Evolutionary conservation across 2,797 vertebrate genomes (phyloP).

Genomic region (Tarsius wallacei): DNA sequence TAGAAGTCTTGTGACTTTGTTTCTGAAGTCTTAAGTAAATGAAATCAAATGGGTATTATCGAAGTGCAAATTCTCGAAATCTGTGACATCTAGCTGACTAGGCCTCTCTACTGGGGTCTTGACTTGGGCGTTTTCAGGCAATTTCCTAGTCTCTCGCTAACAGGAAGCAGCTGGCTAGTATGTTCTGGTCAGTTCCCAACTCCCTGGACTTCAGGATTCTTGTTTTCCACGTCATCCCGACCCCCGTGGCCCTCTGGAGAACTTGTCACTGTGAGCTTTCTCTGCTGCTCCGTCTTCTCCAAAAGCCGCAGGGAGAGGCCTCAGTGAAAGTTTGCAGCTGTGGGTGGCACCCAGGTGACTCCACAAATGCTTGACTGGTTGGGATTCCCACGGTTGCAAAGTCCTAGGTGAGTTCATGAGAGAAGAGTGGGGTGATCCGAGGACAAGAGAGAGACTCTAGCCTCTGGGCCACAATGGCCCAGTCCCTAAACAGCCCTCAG

Average conservation of each 20-base stretch:
- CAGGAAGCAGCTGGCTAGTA: background rate
- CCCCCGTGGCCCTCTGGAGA: background rate
- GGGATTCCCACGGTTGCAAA: background rate
- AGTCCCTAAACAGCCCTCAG: background rate
- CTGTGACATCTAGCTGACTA: background rate
- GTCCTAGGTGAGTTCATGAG: background rate
- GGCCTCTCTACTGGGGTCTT: background rate
- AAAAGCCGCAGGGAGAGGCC: too few species aligned
- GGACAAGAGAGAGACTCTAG: background rate
- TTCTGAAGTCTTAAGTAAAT: background rate
- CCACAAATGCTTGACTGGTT: background rate
- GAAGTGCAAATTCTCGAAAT: background rate
- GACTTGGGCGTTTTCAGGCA: background rate
- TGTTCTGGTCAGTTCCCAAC: background rate
- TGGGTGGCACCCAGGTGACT: too few species aligned
- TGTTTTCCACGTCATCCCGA: background rate
- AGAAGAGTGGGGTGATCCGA: background rate
- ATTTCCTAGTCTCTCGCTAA: background rate
- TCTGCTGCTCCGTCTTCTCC: background rate
- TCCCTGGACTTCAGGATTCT: background rate
- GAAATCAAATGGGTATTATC: background rate
- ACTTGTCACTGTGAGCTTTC: background rate
- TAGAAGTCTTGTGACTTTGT: background rate
- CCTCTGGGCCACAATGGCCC: background rate
- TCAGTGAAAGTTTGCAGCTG: background rate